A percentile compares a stretch with the other conserved stretches of the same genome.
Conservation (phyloP, 2,888 invertebrate genomes). For the Sphaerolaimus hirsutus region DNA sequence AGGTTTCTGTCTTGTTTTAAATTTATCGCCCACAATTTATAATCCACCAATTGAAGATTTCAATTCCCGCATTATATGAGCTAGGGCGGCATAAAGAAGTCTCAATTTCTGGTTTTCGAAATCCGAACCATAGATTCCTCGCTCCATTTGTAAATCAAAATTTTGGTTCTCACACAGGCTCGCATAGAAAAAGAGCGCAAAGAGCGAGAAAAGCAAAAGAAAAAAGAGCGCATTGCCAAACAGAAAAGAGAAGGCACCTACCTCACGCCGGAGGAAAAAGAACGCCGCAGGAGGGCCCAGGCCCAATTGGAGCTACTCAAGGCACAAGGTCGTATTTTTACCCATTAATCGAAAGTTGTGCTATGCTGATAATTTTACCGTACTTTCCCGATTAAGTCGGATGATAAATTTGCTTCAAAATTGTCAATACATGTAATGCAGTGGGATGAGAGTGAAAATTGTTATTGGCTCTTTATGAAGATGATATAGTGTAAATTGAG, state of each 20-base stretch:
- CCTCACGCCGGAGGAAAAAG: conserved; percentile 72
- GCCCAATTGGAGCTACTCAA: conserved; percentile 64
- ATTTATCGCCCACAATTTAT: too few relatives aligned
- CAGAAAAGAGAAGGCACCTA: conserved; percentile 87
- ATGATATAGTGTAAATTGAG: too few relatives aligned
- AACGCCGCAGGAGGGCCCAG: conserved; percentile 56
- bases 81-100: not conserved
- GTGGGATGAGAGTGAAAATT: too few relatives aligned
- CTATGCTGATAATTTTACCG: too few relatives aligned
- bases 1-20: too few relatives aligned
- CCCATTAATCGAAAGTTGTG: too few relatives aligned
- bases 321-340: conserved; percentile 69
- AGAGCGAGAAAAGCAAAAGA: conserved; percentile 64
- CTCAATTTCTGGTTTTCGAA: too few relatives aligned
- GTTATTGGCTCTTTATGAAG: too few relatives aligned
- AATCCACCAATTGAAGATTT: too few relatives aligned
- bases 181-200: conserved; percentile 45
- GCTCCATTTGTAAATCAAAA: conserved; percentile 2
- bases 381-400: too few relatives aligned
- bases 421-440: too few relatives aligned
- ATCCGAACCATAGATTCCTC: not conserved
- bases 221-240: conserved; percentile 69
- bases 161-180: not conserved
- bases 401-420: too few relatives aligned
- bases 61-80: not conserved